Percentiles rank a stretch among this genome's conserved stretches.
Conservation (phyloP, 2,888 invertebrate species). For the Andrena hattorfiana region DNA sequence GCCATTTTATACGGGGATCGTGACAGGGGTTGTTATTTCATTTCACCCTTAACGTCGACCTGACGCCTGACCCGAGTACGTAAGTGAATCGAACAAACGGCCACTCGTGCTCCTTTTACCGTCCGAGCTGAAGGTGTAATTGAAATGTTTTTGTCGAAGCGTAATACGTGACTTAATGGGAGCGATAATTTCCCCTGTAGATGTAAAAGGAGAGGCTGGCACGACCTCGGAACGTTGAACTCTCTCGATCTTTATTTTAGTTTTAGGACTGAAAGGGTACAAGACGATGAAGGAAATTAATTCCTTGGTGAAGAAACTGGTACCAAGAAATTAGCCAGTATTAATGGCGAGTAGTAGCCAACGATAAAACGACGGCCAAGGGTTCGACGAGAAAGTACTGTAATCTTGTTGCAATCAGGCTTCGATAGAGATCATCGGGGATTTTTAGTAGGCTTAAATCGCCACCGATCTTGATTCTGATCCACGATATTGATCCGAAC, state of each 20-base stretch:
- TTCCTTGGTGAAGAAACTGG: conserved; percentile 10
- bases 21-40: conserved; percentile 25
- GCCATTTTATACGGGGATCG: not conserved
- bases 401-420: conserved; percentile 75
- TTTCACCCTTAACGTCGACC: not conserved
- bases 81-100: conserved; percentile 13
- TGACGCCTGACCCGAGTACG: not conserved
- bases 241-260: too few relatives aligned
- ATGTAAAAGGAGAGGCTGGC: too few relatives aligned
- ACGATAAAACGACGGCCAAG: conserved; percentile 61
- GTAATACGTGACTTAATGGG: not conserved
- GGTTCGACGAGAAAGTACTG: conserved; percentile 63
- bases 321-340: conserved; percentile 70
- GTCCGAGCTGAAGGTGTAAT: not conserved
- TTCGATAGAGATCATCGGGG: conserved; percentile 70
- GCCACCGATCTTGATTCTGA: conserved; percentile 67
- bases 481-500: conserved; percentile 36
- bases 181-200: not conserved
- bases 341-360: conserved; percentile 62
- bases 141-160: not conserved
- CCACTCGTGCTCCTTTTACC: not conserved
- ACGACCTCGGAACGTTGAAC: too few relatives aligned
- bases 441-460: conserved; percentile 65
- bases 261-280: too few relatives aligned
- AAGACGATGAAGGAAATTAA: too few relatives aligned